A percentile compares a stretch with the other conserved stretches of the same genome.
Conservation (phyloP, 1,140 invertebrate genomes). For the Drosophila quadrilineata region DNA sequence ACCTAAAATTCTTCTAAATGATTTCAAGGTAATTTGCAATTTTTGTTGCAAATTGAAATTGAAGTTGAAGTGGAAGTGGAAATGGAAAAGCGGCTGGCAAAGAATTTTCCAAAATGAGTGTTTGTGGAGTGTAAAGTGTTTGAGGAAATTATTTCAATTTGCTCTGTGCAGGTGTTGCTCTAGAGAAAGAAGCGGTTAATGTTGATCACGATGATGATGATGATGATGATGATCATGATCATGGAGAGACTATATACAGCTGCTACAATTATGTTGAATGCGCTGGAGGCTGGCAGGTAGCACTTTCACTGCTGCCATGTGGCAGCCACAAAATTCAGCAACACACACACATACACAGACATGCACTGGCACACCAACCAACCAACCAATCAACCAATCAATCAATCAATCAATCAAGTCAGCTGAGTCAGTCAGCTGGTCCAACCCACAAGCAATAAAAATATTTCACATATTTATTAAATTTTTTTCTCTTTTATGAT, state of each 20-base stretch:
- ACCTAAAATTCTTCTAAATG: too few relatives aligned
- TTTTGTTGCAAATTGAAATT: too few relatives aligned
- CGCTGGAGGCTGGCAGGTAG: background rate
- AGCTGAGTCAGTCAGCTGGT: conserved; percentile 32
- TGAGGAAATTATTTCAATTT: too few relatives aligned
- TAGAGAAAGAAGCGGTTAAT: too few relatives aligned
- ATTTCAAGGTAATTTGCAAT: too few relatives aligned
- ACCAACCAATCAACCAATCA: conserved; percentile 14
- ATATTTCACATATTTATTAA: conserved; percentile 11
- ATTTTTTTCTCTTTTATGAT: conserved; percentile 49
- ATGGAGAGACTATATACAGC: conserved; percentile 1
- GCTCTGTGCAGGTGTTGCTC: too few relatives aligned
- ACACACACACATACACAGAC: conserved; percentile 22
- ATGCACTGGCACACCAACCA: conserved; percentile 16
- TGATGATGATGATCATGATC: too few relatives aligned
- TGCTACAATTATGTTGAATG: background rate
- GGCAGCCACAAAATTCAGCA: background rate
- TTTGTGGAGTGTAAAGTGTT: too few relatives aligned
- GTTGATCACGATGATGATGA: too few relatives aligned
- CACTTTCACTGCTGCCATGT: conserved; percentile 27
- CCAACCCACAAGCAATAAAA: conserved; percentile 47
- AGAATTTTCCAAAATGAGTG: too few relatives aligned
- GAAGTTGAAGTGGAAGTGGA: too few relatives aligned
- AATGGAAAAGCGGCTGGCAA: too few relatives aligned
- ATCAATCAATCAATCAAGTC: conserved; percentile 37